Conservation (phyloP, 2,113 vertebrate genomes). For the Gymnocephalus cernua region DNA sequence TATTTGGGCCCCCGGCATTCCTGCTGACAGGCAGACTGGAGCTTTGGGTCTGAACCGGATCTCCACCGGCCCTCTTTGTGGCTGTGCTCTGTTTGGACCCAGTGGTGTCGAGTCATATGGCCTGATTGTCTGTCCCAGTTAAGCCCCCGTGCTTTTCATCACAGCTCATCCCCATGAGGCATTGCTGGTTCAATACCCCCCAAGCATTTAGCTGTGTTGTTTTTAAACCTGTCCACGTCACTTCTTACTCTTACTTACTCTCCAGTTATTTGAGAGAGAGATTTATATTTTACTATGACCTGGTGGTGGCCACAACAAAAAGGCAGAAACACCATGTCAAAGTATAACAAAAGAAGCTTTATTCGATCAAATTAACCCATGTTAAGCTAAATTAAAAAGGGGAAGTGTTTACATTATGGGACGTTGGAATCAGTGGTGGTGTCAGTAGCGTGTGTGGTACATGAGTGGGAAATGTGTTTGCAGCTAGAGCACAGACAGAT, state of each 20-base stretch:
- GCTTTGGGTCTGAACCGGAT: constrained; percentile 50
- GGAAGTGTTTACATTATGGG: neutral
- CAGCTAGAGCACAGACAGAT: too few relatives aligned
- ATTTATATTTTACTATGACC: too few relatives aligned
- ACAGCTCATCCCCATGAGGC: constrained; percentile 11
- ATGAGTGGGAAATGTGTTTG: neutral
- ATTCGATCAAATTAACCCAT: neutral
- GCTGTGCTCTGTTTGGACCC: constrained; percentile 65
- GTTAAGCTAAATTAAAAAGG: neutral
- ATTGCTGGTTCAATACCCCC: constrained; percentile 1
- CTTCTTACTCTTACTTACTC: too few relatives aligned
- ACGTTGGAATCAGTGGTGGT: neutral
- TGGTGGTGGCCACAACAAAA: too few relatives aligned
- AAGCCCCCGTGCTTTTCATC: constrained; percentile 48
- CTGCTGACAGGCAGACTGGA: constrained; percentile 77
- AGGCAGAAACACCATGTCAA: neutral
- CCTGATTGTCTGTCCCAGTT: constrained; percentile 53
- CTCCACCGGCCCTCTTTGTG: constrained; percentile 67
- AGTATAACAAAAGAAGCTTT: neutral
- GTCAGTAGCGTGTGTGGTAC: neutral
- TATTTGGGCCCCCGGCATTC: constrained; percentile 61
- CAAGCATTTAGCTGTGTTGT: constrained; percentile 1
- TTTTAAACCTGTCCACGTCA: neutral
- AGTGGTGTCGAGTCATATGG: constrained; percentile 71
- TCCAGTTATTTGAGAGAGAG: neutral